Evolutionary conservation across 2,888 invertebrate genomes (phyloP).

Genomic region (Calameuta filiformis): DNA sequence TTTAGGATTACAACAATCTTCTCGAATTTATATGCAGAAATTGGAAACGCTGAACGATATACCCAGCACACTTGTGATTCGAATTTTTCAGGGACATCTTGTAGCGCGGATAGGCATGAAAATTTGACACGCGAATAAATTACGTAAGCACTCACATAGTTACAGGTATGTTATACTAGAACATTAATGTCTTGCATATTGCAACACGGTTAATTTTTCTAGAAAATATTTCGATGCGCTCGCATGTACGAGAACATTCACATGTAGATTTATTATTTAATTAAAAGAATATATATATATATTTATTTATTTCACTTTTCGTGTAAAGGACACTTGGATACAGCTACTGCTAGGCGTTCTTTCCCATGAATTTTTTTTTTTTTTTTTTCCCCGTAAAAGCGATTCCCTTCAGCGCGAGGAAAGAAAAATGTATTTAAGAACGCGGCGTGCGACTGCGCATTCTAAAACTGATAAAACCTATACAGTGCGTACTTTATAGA

Average conservation of each 20-base stretch:
- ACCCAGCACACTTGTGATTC: not conserved
- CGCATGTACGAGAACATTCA: not conserved
- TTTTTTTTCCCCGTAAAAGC: not conserved
- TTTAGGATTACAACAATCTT: not conserved
- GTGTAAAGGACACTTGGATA: not conserved
- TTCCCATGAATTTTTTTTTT: not conserved
- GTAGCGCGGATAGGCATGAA: not conserved
- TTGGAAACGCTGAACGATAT: not conserved
- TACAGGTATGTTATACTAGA: not conserved
- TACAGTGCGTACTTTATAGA: conserved; percentile 27
- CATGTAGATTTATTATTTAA: not conserved
- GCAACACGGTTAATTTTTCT: not conserved
- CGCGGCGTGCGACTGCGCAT: not conserved
- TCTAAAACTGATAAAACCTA: not conserved
- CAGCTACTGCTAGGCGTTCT: not conserved
- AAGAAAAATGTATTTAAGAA: not conserved
- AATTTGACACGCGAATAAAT: conserved; percentile 14
- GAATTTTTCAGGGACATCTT: conserved; percentile 7
- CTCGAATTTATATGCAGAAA: not conserved
- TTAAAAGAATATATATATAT: not conserved
- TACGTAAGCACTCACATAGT: conserved; percentile 15
- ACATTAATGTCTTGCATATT: conserved; percentile 9
- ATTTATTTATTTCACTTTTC: not conserved
- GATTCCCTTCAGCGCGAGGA: too few species aligned
- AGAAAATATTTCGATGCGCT: not conserved